Percentiles rank a stretch among this genome's conserved stretches.
phyloP scores from a whole-genome alignment of 2,113 vertebrate species.

The Egretta garzetta region DNA sequence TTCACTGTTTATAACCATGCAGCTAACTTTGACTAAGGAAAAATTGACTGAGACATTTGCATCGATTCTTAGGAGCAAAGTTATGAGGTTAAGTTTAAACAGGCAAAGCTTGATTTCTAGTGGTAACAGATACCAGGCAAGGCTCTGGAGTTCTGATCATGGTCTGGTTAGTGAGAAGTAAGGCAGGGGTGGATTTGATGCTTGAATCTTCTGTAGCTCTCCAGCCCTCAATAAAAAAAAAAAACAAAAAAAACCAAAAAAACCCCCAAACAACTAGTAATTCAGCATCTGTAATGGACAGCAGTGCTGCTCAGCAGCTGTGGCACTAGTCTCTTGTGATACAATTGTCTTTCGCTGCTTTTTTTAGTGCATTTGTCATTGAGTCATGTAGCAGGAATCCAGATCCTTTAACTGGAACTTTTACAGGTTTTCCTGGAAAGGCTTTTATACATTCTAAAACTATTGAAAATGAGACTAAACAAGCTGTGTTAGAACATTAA shows the following conservation, averaged over 20 bases:
- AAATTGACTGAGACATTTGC: not conserved
- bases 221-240: not conserved
- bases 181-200: not conserved
- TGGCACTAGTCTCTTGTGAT: not conserved
- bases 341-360: not conserved
- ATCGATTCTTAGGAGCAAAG: not conserved
- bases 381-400: constrained; percentile 8
- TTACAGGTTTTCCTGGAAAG: not conserved
- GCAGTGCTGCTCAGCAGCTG: not conserved
- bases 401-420: not conserved
- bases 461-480: not conserved
- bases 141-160: not conserved
- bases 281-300: not conserved
- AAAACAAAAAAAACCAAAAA: too few species aligned
- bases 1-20: not conserved
- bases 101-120: not conserved
- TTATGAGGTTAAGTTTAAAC: not conserved
- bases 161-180: not conserved
- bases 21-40: not conserved
- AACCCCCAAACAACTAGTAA: too few species aligned
- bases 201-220: not conserved
- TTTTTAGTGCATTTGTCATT: not conserved
- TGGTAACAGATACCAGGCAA: not conserved
- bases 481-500: not conserved
- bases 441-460: not conserved